Percentiles rank a stretch among this genome's conserved stretches.
Evolutionary conservation across 2,797 vertebrate genomes (phyloP).

Genomic region (Sebastes nivosus): DNA sequence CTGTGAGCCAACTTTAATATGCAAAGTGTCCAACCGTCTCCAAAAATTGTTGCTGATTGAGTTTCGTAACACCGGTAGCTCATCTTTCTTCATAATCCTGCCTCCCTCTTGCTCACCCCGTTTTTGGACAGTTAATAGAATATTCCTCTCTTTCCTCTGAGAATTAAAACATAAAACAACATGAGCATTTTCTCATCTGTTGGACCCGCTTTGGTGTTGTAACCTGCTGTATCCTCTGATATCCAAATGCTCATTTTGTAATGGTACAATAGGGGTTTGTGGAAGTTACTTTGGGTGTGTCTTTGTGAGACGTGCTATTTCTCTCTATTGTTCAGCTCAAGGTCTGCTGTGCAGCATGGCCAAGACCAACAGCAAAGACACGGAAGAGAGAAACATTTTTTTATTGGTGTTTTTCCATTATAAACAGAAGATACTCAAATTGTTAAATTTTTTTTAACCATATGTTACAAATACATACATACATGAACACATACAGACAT

Average conservation of each 20-base stretch:
- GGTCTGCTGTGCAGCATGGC: neutral
- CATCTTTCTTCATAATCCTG: constrained; percentile 25
- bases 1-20: constrained; percentile 38
- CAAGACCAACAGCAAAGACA: neutral
- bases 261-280: neutral
- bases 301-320: neutral
- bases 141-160: neutral
- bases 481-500: neutral
- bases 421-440: too few species aligned
- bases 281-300: neutral
- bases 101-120: neutral
- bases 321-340: neutral
- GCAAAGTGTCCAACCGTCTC: constrained; percentile 16
- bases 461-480: too few species aligned
- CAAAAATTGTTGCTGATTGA: constrained; percentile 17
- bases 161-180: constrained; percentile 9
- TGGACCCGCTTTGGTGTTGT: neutral
- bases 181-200: neutral
- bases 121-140: neutral
- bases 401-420: neutral
- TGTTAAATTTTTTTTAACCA: too few species aligned
- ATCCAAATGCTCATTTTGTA: neutral
- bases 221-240: neutral
- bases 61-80: constrained; percentile 29
- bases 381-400: neutral